These are phyloP conservation scores for Apostichopus parvimensis DNA, from an alignment of 35 echinoderm and acorn worm genomes.

Conservation along the genomic window DNA sequence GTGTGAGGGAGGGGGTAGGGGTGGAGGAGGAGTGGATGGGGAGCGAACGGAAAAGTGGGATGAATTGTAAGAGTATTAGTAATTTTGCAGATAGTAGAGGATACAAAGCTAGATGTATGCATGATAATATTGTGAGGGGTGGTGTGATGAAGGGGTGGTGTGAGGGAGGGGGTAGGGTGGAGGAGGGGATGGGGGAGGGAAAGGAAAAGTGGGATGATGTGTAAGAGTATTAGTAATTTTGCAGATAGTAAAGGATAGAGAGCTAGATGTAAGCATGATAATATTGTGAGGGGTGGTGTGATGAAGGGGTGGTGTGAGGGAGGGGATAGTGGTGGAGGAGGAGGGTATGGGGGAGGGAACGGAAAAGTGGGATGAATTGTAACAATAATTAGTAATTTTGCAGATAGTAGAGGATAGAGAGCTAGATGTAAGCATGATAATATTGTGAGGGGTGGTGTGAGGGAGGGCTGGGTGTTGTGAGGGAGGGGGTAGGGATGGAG, in stretches of 20 bases:
- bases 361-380: too few relatives aligned
- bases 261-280: conserved; percentile 58
- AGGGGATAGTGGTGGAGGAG: too few relatives aligned
- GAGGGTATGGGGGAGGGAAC: too few relatives aligned
- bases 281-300: not conserved
- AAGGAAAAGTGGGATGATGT: not conserved
- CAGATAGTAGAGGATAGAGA: too few relatives aligned
- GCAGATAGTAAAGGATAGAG: conserved; percentile 87
- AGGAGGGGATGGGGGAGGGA: too few relatives aligned
- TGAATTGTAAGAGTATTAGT: conserved; percentile 15
- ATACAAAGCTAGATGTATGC: conserved; percentile 64
- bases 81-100: conserved; percentile 87
- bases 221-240: conserved; percentile 52
- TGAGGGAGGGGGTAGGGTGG: conserved; percentile 25
- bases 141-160: not conserved
- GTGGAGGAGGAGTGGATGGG: not conserved
- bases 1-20: conserved; percentile 26
- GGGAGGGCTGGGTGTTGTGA: too few relatives aligned
- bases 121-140: not conserved
- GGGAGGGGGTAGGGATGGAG: too few relatives aligned
- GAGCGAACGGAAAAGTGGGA: not conserved
- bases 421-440: too few relatives aligned
- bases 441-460: too few relatives aligned
- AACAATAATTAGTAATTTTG: too few relatives aligned
- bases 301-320: not conserved